phyloP scores from a whole-genome alignment of 2,888 invertebrate genomes.

The Silvanus unidentatus region DNA sequence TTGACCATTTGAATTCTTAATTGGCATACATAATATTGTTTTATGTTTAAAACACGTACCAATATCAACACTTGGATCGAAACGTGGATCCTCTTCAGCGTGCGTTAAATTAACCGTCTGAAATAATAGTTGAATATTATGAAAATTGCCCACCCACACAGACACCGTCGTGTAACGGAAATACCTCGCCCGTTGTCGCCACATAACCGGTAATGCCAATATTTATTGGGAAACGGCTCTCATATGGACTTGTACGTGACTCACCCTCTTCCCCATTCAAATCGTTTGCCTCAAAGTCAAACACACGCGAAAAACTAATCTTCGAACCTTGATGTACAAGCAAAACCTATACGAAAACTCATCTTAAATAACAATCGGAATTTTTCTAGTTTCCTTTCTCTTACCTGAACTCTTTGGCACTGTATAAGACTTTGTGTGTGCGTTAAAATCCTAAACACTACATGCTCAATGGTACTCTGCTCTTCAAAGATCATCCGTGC shows the following conservation, averaged over 20 bases:
- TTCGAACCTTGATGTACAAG: constrained; percentile 86
- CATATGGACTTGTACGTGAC: constrained; percentile 78
- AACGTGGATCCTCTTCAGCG: constrained; percentile 81
- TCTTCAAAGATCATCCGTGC: constrained; percentile 97
- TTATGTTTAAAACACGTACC: constrained; percentile 78
- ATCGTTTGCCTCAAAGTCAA: constrained; percentile 89
- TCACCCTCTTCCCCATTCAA: constrained; percentile 75
- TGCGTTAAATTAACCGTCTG: constrained; percentile 88
- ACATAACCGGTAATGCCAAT: constrained; percentile 93
- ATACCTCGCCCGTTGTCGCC: constrained; percentile 90
- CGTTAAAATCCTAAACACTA: constrained; percentile 87
- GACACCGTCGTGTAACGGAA: constrained; percentile 13
- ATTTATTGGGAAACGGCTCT: constrained; percentile 90
- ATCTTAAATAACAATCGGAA: not conserved
- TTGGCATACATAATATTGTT: constrained; percentile 91
- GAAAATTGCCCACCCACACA: constrained; percentile 12
- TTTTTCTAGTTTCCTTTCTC: constrained; percentile 14
- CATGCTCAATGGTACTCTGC: constrained; percentile 92
- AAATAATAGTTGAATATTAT: constrained; percentile 24
- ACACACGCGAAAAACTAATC: constrained; percentile 88
- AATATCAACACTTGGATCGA: constrained; percentile 83
- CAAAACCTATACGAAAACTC: constrained; percentile 58
- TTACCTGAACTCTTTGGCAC: constrained; percentile 90
- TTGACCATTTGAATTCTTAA: constrained; percentile 85
- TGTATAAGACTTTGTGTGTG: constrained; percentile 92